A percentile compares a stretch with the other conserved stretches of the same genome.
Conservation (phyloP, 2,888 invertebrate genomes). For the Aphodius granarius region DNA sequence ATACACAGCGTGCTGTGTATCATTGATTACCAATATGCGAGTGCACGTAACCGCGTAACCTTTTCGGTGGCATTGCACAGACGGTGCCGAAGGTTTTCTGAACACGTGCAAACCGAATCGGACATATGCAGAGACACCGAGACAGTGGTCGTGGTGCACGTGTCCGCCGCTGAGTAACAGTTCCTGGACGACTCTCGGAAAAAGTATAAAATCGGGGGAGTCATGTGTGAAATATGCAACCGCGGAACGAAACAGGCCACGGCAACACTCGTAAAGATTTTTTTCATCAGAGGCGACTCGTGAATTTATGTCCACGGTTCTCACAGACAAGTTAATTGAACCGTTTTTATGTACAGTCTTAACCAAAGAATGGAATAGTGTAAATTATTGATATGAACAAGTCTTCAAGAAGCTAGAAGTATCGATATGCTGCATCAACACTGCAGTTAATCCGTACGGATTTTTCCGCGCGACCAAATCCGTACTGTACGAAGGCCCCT, state of each 20-base stretch:
- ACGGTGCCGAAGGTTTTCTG: not conserved
- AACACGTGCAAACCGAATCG: not conserved
- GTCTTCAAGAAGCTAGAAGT: no score
- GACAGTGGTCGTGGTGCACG: not conserved
- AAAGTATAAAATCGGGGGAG: not conserved
- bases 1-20: not conserved
- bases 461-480: no score
- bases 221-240: not conserved
- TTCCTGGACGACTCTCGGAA: not conserved
- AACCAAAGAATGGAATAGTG: no score
- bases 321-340: no score
- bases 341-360: no score
- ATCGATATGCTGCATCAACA: no score
- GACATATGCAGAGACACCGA: not conserved
- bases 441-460: no score
- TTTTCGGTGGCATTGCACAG: not conserved
- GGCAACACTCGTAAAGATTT: not conserved
- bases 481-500: no score
- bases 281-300: no score
- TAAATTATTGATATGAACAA: no score
- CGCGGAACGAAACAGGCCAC: not conserved
- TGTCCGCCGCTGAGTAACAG: not conserved
- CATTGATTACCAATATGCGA: not conserved
- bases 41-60: not conserved
- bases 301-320: no score